Evolutionary conservation across 2,113 vertebrate genomes (phyloP).

Genomic region (Alethe castanea): DNA sequence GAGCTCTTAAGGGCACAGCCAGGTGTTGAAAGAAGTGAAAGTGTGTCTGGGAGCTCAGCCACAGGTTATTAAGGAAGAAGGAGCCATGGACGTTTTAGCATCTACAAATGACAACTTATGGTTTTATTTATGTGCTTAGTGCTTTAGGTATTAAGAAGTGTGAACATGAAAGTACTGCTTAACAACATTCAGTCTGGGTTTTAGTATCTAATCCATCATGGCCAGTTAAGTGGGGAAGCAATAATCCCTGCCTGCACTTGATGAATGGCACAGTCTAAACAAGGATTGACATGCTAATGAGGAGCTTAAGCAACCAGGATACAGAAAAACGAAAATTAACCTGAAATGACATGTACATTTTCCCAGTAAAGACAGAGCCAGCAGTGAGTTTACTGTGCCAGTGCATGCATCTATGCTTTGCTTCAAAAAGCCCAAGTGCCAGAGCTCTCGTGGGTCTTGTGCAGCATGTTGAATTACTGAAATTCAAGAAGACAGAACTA

Average conservation of each 20-base stretch:
- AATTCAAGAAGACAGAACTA: not conserved
- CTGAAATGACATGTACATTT: not conserved
- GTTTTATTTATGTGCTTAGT: not conserved
- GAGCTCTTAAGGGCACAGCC: not conserved
- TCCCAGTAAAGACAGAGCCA: not conserved
- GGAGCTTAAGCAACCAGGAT: not conserved
- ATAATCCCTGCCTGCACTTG: not conserved
- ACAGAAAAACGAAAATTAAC: not conserved
- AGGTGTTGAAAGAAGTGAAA: not conserved
- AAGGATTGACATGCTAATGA: not conserved
- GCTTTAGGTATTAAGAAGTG: not conserved
- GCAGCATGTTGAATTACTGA: not conserved
- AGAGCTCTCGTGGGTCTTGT: not conserved
- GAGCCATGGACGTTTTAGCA: not conserved
- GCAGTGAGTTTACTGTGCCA: not conserved
- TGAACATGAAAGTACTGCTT: not conserved
- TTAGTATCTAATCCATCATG: not conserved
- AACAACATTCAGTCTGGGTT: not conserved
- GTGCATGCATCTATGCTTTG: not conserved
- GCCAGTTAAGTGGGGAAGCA: not conserved
- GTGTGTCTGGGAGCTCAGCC: not conserved
- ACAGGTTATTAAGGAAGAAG: not conserved
- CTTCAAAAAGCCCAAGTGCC: not conserved
- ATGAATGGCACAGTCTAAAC: not conserved
- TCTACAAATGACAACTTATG: not conserved